These are phyloP conservation scores for Drosophila bunnanda DNA, from an alignment of 2,888 invertebrate genomes.

Conservation along the genomic window DNA sequence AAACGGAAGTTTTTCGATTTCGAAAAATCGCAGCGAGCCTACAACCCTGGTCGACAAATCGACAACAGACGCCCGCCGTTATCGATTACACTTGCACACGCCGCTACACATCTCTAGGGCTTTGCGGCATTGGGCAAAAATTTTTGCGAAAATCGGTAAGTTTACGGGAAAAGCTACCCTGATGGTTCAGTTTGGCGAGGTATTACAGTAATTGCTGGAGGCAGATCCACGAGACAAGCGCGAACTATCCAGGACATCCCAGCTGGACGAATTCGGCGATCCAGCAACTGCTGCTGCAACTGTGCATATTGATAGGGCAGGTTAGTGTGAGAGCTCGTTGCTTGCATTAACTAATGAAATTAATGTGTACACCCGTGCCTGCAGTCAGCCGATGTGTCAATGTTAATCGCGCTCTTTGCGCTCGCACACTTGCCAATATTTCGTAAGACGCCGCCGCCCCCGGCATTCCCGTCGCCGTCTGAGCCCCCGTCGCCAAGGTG, in stretches of 20 bases:
- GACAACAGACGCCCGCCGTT: constrained; percentile 53
- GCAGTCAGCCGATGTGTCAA: constrained; percentile 73
- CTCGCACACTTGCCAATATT: constrained; percentile 73
- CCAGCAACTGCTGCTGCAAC: constrained; percentile 59
- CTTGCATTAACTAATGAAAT: constrained; percentile 22
- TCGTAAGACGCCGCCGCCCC: constrained; percentile 60
- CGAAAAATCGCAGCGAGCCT: neutral
- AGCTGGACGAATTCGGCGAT: neutral
- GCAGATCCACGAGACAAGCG: neutral
- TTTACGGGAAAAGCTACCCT: constrained; percentile 14
- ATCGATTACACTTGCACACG: constrained; percentile 60
- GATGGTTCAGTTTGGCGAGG: constrained; percentile 19
- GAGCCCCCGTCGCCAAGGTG: constrained; percentile 65
- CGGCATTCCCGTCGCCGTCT: constrained; percentile 11
- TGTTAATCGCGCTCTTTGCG: constrained; percentile 81
- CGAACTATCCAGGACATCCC: neutral
- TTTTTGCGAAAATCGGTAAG: constrained; percentile 36
- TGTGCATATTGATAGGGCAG: constrained; percentile 52
- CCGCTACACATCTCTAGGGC: constrained; percentile 69
- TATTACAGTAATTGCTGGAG: constrained; percentile 15
- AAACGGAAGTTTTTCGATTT: constrained; percentile 3
- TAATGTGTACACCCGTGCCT: constrained; percentile 28
- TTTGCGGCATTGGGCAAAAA: constrained; percentile 43
- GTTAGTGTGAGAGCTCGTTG: constrained; percentile 25
- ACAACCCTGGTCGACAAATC: constrained; percentile 22